Evolutionary conservation across 37 sponge, comb jelly and placozoan species (phyloP), one percentile per base, ranked within the genome.

Genomic region (Amphimedon queenslandica): DNA sequence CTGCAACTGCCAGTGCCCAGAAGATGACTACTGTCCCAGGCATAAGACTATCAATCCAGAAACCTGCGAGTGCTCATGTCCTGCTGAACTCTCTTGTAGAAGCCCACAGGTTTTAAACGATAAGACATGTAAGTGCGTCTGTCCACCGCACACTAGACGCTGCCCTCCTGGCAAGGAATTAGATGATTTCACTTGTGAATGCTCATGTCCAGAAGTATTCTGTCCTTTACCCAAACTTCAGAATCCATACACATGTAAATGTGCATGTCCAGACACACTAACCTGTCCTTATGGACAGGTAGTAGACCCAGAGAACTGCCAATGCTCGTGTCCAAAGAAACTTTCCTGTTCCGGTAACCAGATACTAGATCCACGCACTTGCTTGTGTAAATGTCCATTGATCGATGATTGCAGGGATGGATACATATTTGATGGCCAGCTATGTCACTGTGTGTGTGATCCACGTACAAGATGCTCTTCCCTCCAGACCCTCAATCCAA

Each of bases 1-100:
- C 4, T 81, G 82, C 43, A 10, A 73, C 42, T 83, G 84, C 31
- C 29, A 69, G 55, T 83, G 84, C 42, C 75, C 76, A 24, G 51
- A 10, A 23, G 23, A 21, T 58, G 3, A 31, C 34, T 6, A 2
- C 53, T 64, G 38, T 43, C 23, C 21, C 13, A 25, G 1, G 0
- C 36, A 21, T 1, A 27, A 71, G 21, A 33, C 32, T 20, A 71
- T 37, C 35, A 57, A 80, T 40, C 18, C 24, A 21, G 28, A 69
- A 6, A 36, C 64, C 21, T 80, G 80, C 42, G 37, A 63, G 18
- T 80, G 80, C 71, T 72, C 58, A 40, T 80, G 80, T 67, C 64
- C 80, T 36, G 24, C 42, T 40, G 37, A 42, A 42, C 65, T 51
- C 18, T 21, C 39, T 30, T 80, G 81, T 29, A 0, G 66, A 30